Evolutionary conservation across 2,797 vertebrate genomes (phyloP).

Genomic region (Gephyroberyx darwinii): DNA sequence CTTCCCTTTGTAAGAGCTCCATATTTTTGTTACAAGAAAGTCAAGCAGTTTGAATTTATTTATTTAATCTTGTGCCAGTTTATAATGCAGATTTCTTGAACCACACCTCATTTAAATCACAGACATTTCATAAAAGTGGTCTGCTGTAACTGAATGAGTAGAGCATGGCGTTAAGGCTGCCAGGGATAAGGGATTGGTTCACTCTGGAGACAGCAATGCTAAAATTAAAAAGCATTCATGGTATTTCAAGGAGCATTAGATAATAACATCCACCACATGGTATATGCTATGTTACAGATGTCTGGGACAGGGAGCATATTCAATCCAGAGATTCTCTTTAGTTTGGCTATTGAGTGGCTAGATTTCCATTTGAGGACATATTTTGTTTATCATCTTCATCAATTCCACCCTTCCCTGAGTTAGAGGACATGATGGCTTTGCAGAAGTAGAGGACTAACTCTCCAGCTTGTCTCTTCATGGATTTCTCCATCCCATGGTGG

Average conservation of each 20-base stretch:
- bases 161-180: not conserved
- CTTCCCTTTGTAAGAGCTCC: slow-evolving; percentile 2
- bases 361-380: slow-evolving; percentile 8
- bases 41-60: slow-evolving; percentile 21
- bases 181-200: too few species aligned
- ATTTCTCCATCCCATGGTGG: not conserved
- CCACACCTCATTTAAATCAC: not conserved
- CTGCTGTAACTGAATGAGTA: slow-evolving; percentile 12
- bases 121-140: not conserved
- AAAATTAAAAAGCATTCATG: not conserved
- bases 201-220: too few species aligned
- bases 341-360: slow-evolving; percentile 4
- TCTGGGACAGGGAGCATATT: not conserved
- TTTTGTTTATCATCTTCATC: slow-evolving; percentile 8
- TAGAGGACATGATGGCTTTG: too few species aligned
- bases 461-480: not conserved
- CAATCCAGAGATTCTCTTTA: not conserved
- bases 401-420: not conserved
- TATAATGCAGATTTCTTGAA: too few species aligned
- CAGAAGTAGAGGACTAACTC: too few species aligned
- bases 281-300: slow-evolving; percentile 7
- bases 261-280: slow-evolving; percentile 12
- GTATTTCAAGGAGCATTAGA: not conserved
- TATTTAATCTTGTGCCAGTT: slow-evolving; percentile 20
- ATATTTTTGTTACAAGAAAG: slow-evolving; percentile 21